phyloP scores from a whole-genome alignment of 2,888 invertebrate genomes.

The Melanostoma mellinum region DNA sequence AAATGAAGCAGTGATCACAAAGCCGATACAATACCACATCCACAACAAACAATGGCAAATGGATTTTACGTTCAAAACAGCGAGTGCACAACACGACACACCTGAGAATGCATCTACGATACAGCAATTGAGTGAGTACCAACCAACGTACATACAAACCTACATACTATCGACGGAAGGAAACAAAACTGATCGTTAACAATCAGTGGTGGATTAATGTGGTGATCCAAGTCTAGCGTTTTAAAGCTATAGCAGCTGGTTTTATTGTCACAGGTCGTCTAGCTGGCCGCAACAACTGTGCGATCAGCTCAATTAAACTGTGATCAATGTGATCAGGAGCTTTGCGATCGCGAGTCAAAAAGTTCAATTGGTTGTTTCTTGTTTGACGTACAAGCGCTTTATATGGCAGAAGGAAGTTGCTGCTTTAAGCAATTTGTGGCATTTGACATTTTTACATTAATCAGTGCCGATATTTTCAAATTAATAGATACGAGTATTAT shows the following conservation, averaged over 20 bases:
- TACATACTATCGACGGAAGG: conserved; percentile 32
- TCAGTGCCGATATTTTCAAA: conserved; percentile 23
- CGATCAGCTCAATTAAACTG: conserved; percentile 42
- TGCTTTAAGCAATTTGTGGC: conserved; percentile 37
- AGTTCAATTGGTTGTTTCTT: conserved; percentile 56
- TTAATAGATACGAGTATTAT: neutral
- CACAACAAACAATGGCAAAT: conserved; percentile 62
- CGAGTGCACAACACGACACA: conserved; percentile 50
- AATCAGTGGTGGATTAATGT: conserved; percentile 65
- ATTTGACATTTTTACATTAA: conserved; percentile 43
- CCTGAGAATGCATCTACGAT: conserved; percentile 68
- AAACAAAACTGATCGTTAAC: conserved; percentile 56
- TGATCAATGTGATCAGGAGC: conserved; percentile 49
- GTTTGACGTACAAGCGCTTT: conserved; percentile 36
- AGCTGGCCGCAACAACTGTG: conserved; percentile 13
- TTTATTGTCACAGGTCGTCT: conserved; percentile 34
- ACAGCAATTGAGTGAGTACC: conserved; percentile 21
- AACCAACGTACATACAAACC: neutral
- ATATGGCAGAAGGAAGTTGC: conserved; percentile 62
- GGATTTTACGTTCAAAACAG: conserved; percentile 42
- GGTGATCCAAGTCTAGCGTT: conserved; percentile 36
- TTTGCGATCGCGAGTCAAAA: conserved; percentile 46
- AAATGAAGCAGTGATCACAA: conserved; percentile 55
- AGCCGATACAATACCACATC: conserved; percentile 51
- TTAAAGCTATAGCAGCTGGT: conserved; percentile 57